Conservation (phyloP, 1,140 invertebrate species). For the Sycophaga agraensis region DNA sequence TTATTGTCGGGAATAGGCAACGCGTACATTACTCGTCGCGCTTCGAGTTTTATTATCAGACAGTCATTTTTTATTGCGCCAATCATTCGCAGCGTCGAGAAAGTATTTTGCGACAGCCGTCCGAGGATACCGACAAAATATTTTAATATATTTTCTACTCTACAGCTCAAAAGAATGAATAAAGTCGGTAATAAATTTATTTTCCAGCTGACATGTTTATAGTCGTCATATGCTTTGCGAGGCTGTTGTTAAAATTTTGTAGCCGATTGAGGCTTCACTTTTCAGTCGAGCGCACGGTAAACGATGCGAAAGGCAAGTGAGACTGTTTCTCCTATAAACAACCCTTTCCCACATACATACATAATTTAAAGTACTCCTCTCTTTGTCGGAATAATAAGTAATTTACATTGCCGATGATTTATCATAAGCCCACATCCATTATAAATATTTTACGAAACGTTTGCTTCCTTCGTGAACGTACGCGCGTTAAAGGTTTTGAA, state of each 20-base stretch:
- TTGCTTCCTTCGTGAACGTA: too few species aligned
- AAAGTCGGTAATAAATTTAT: conserved; percentile 18
- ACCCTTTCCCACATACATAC: neutral
- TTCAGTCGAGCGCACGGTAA: neutral
- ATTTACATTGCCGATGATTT: conserved; percentile 5
- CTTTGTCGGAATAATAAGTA: neutral
- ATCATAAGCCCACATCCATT: too few species aligned
- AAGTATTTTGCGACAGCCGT: too few species aligned
- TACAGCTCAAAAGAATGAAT: neutral
- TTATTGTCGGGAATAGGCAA: too few species aligned
- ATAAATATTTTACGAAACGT: too few species aligned
- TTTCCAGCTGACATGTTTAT: conserved; percentile 20
- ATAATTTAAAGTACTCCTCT: neutral
- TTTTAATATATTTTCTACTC: neutral
- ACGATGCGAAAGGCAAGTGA: conserved; percentile 7
- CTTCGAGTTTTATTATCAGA: too few species aligned
- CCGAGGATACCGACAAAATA: neutral
- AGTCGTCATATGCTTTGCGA: conserved; percentile 20
- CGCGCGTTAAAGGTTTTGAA: too few species aligned
- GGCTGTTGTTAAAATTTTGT: conserved; percentile 17
- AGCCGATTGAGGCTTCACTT: neutral
- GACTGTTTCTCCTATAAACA: conserved; percentile 4
- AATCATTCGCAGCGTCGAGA: too few species aligned
- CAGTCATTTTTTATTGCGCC: too few species aligned
- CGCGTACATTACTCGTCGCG: too few species aligned